phyloP scores from a whole-genome alignment of 2,888 invertebrate species.

The Gerris lacustris region DNA sequence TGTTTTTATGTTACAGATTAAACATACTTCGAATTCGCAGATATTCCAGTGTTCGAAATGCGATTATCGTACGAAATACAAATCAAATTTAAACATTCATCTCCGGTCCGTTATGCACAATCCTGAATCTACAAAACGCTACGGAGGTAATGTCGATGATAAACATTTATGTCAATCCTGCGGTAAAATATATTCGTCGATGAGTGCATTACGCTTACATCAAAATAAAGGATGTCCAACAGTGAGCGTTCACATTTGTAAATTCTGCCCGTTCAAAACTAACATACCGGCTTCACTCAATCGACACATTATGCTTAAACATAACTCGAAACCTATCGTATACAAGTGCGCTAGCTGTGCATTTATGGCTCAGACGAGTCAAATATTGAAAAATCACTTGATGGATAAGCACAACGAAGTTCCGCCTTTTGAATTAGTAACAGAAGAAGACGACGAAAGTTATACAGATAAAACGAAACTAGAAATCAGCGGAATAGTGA shows the following conservation, averaged over 20 bases:
- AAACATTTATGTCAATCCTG: neutral
- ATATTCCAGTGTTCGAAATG: neutral
- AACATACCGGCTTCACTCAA: neutral
- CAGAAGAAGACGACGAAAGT: too few species aligned
- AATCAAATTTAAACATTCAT: constrained; percentile 1
- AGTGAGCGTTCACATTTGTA: neutral
- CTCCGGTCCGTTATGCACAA: neutral
- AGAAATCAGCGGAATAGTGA: too few species aligned
- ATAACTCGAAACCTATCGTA: neutral
- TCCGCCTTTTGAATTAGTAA: too few species aligned
- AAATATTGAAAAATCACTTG: neutral
- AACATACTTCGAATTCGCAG: neutral
- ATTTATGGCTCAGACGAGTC: neutral
- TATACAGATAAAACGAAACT: too few species aligned
- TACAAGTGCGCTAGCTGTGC: neutral
- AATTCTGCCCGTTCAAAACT: neutral
- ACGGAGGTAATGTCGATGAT: neutral
- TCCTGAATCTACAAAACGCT: neutral
- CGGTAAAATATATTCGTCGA: neutral
- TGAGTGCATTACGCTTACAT: neutral
- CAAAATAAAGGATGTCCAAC: neutral
- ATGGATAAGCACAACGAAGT: neutral
- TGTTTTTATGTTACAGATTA: neutral
- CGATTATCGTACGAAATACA: neutral
- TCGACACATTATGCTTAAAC: neutral